Base-by-base conservation (phyloP, 2,113 vertebrate genomes). In the Rhipidura dahli region DNA sequence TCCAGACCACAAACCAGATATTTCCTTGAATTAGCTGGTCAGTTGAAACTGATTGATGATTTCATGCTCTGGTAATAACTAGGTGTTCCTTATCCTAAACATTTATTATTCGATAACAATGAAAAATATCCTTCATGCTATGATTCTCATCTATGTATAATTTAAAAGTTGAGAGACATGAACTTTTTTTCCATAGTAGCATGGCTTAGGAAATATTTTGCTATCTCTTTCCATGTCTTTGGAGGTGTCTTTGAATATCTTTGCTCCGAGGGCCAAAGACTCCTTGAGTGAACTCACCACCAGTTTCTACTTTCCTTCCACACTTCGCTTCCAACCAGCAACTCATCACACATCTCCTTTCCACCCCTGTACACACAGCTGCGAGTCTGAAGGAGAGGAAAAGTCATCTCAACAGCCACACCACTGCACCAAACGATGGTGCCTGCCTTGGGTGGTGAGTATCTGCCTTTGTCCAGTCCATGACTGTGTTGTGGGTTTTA, bases 1-100 rank as follows among this genome's bases (percentile, higher is more conserved):
- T 39, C 54, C 40, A 84, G 77, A 84, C 16, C 57, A 69, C 44
- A 87, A 28, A 83, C 60, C 83, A 87, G 91, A 91, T 87, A 73
- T 60, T 76, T 95, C 60, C n/a, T 65, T 1, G 0, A 45, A 79
- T 93, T 88, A 93, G 22, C 53, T 83, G 81, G 73, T 91, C 87
- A 91, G 7, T n/a, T 65, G 66, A 84, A 96, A 87, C 5, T 31
- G 77, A 92, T 14, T 30, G 37, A 87, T 57, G 45, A 86, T 88
- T 97, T 85, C 71, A 86, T 0, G 13, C 61, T 93, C 57, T 79
- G 69, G 33, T 93, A 85, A 76, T 70, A 90, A 76, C 54, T 61
- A 87, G 53, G 42, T 59, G 30, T 24, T 94, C 27, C 37, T 90
- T 57, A 54, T 53, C 28, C 42, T 87, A 69, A 71, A 70, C 9